A percentile compares a stretch with the other conserved stretches of the same genome.
These are phyloP conservation scores for Aythya fuligula DNA, from an alignment of 2,797 vertebrate species.

Conservation along the genomic window DNA sequence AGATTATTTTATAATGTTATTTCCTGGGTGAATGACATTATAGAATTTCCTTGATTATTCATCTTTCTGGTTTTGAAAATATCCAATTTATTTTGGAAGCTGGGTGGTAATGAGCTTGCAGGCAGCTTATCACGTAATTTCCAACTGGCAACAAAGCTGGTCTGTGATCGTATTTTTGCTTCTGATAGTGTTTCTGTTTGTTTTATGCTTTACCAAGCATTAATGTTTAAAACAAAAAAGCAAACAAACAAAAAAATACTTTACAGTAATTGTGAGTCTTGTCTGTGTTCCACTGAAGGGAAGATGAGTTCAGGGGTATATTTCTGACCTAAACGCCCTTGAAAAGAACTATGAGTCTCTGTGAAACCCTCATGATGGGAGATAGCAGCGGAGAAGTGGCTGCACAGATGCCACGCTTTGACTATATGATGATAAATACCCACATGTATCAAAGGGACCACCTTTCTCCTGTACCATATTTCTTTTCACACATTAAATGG, in stretches of 20 bases:
- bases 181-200: neutral
- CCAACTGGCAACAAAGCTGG: neutral
- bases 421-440: neutral
- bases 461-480: neutral
- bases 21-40: slow-evolving; percentile 10
- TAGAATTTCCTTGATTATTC: slow-evolving; percentile 28
- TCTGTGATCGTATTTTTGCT: neutral
- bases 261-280: neutral
- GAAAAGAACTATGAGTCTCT: neutral
- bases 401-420: rapidly evolving
- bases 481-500: neutral
- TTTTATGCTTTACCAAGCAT: neutral
- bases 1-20: neutral
- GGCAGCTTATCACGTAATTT: neutral
- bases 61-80: slow-evolving; percentile 19
- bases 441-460: rapidly evolving
- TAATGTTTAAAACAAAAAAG: neutral
- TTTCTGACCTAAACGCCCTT: neutral
- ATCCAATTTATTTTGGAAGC: slow-evolving; percentile 1
- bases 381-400: neutral
- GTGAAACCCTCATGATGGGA: neutral
- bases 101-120: neutral
- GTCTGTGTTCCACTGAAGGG: neutral
- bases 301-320: neutral
- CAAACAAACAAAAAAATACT: neutral